Conservation (phyloP, 2,888 invertebrate species). For the Protula sp. region DNA sequence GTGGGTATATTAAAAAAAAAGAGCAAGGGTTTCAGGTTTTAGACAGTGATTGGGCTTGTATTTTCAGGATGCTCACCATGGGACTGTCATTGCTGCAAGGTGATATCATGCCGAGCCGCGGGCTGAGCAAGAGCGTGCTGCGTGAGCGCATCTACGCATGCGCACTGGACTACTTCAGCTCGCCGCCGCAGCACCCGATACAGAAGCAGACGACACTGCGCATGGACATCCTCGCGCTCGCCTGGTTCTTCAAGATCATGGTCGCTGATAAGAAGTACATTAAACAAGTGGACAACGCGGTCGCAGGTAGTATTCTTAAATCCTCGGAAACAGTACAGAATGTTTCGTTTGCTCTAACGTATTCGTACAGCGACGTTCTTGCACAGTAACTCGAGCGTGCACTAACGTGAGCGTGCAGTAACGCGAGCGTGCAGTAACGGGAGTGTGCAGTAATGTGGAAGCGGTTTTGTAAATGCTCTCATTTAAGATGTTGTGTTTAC, state of each 20-base stretch:
- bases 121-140: conserved; percentile 74
- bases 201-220: conserved; percentile 71
- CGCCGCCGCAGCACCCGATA: conserved; percentile 81
- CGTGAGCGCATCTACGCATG: conserved; percentile 91
- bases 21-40: no score
- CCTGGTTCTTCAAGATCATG: conserved; percentile 94
- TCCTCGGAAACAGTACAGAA: no score
- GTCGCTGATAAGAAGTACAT: conserved; percentile 61
- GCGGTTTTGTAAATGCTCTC: no score
- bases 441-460: no score
- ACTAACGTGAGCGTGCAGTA: no score
- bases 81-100: conserved; percentile 90
- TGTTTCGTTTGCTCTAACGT: no score
- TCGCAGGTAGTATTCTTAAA: conserved; percentile 33
- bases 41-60: no score
- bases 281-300: conserved; percentile 36
- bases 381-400: no score
- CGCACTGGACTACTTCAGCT: conserved; percentile 82
- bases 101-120: conserved; percentile 65
- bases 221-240: conserved; percentile 81
- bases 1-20: no score
- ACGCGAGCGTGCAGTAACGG: no score
- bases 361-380: no score
- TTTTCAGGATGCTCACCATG: conserved; percentile 73
- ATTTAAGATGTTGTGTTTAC: no score